Percentiles rank a stretch among this genome's conserved stretches.
phyloP scores from a whole-genome alignment of 2,113 vertebrate genomes.

The Trogon surrucura region DNA sequence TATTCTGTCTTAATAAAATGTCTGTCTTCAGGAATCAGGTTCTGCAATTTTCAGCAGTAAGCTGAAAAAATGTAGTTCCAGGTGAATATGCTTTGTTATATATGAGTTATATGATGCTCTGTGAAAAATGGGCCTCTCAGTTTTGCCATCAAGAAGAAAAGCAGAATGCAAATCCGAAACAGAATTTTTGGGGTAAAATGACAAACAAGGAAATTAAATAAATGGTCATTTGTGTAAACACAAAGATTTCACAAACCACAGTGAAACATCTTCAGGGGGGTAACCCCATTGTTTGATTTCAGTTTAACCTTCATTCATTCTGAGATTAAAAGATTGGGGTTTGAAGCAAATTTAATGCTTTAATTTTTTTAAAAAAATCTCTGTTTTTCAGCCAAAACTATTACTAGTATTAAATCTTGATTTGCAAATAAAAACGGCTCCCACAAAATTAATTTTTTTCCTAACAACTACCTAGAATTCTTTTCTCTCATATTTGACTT shows the following conservation, averaged over 20 bases:
- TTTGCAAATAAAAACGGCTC: background rate
- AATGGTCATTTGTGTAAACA: background rate
- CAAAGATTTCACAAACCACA: background rate
- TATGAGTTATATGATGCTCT: background rate
- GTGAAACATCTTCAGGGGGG: background rate
- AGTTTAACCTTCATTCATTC: background rate
- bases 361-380: background rate
- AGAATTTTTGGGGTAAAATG: background rate
- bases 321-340: background rate
- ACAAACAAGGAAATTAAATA: background rate
- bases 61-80: background rate
- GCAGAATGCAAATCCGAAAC: background rate
- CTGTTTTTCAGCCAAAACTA: background rate
- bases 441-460: background rate
- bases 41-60: background rate
- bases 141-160: background rate
- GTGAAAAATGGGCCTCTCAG: background rate
- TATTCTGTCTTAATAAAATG: background rate
- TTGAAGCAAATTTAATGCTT: background rate
- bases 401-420: background rate
- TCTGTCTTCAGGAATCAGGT: background rate
- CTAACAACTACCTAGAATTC: background rate
- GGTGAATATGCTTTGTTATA: fast-evolving
- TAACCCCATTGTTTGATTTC: background rate
- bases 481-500: background rate